A percentile compares a stretch with the other conserved stretches of the same genome.
Evolutionary conservation across 2,888 invertebrate genomes (phyloP).

Genomic region (Biston betularia): DNA sequence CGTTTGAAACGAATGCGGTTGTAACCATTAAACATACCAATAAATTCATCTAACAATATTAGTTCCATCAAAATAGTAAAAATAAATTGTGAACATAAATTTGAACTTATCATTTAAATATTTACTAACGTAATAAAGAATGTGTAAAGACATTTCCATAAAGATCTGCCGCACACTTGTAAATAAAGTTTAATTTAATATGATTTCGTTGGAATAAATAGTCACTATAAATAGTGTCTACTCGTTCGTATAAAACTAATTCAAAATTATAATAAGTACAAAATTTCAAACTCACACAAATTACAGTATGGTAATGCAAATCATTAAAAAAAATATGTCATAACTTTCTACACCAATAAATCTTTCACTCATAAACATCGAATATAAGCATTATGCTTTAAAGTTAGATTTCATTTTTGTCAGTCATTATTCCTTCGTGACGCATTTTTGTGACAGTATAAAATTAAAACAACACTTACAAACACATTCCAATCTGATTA

Average conservation of each 20-base stretch:
- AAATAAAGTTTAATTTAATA: constrained; percentile 6
- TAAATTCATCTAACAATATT: background rate
- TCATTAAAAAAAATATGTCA: background rate
- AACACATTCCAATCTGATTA: background rate
- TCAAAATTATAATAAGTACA: constrained; percentile 39
- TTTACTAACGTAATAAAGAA: background rate
- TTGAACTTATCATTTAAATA: constrained; percentile 17
- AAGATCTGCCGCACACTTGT: constrained; percentile 3
- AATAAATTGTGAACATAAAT: background rate
- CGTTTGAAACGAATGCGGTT: constrained; percentile 11
- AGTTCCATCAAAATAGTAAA: constrained; percentile 2
- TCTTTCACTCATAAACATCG: constrained; percentile 15
- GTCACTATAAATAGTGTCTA: constrained; percentile 6
- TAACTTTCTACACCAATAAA: constrained; percentile 17
- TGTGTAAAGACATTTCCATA: background rate
- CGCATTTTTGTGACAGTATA: constrained; percentile 12
- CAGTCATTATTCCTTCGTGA: constrained; percentile 7
- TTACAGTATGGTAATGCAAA: constrained; percentile 19
- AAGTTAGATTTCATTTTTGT: background rate
- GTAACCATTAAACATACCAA: constrained; percentile 1
- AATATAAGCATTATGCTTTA: constrained; percentile 15
- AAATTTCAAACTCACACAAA: constrained; percentile 28
- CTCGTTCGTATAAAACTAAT: constrained; percentile 14
- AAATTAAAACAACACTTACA: background rate
- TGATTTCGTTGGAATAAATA: constrained; percentile 25